phyloP scores from a whole-genome alignment of 2,113 vertebrate genomes.

The Pithys albifrons region DNA sequence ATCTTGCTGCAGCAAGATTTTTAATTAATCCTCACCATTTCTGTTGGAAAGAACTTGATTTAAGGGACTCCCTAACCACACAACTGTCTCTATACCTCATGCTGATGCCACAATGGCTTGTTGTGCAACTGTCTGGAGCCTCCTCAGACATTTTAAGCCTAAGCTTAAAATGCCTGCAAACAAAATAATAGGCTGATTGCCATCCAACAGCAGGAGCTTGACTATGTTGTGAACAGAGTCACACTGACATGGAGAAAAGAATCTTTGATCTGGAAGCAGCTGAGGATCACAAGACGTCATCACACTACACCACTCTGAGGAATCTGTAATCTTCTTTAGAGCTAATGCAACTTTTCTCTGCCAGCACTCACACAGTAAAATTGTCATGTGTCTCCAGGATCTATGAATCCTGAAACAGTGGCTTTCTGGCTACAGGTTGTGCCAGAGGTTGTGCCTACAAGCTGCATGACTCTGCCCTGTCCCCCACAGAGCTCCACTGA shows the following conservation, averaged over 20 bases:
- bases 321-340: slow-evolving; percentile 45
- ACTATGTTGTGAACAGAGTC: neutral
- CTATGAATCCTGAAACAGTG: neutral
- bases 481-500: neutral
- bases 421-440: neutral
- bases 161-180: neutral
- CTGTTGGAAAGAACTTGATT: neutral
- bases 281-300: slow-evolving; percentile 49
- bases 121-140: neutral
- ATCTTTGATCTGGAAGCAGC: slow-evolving; percentile 45
- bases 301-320: neutral
- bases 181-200: neutral
- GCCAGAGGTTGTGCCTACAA: neutral
- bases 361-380: neutral
- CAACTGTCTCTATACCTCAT: neutral
- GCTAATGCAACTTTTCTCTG: slow-evolving; percentile 8
- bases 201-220: neutral
- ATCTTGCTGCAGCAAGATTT: neutral
- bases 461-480: neutral
- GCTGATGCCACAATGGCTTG: neutral
- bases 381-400: neutral
- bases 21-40: neutral
- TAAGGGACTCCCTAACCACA: neutral
- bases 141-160: neutral
- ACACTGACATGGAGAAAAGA: neutral